Percentiles rank a stretch among this genome's conserved stretches.
These are phyloP conservation scores for Strix uralensis DNA, from an alignment of 2,113 vertebrate species.

Conservation along the genomic window DNA sequence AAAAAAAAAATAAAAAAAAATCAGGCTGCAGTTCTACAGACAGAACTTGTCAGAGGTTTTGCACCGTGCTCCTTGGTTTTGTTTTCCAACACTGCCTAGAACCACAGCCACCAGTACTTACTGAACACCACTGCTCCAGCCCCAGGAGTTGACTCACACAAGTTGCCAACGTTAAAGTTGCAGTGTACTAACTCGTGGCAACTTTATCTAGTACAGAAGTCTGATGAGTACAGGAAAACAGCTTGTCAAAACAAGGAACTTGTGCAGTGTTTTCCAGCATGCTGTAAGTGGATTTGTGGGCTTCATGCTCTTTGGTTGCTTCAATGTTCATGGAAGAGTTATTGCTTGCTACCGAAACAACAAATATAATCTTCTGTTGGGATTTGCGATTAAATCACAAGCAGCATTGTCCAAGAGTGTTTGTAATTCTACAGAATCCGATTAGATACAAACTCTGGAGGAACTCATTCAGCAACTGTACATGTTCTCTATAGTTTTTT, in stretches of 20 bases:
- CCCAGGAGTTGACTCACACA: not conserved
- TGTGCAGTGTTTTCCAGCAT: not conserved
- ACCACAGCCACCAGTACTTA: not conserved
- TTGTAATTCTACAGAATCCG: not conserved
- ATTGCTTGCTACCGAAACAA: not conserved
- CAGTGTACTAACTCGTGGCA: not conserved
- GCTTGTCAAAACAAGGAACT: not conserved
- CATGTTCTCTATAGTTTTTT: not conserved
- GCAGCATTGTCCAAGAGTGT: conserved; percentile 40
- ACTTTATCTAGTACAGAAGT: not conserved
- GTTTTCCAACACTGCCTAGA: not conserved
- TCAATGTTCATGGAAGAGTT: not conserved
- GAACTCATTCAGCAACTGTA: not conserved
- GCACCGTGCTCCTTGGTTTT: not conserved
- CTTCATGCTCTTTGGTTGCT: not conserved
- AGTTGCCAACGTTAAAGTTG: not conserved
- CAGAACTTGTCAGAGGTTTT: not conserved
- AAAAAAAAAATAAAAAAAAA: not conserved
- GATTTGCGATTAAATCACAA: conserved; percentile 72
- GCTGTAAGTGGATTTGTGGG: not conserved
- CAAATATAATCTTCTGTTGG: conserved; percentile 53
- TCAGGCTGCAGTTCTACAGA: not conserved
- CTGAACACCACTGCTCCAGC: not conserved
- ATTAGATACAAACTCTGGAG: not conserved
- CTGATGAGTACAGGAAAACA: not conserved